Base-by-base conservation (phyloP, 1,140 invertebrate genomes). In the Asbolus verrucosus region DNA sequence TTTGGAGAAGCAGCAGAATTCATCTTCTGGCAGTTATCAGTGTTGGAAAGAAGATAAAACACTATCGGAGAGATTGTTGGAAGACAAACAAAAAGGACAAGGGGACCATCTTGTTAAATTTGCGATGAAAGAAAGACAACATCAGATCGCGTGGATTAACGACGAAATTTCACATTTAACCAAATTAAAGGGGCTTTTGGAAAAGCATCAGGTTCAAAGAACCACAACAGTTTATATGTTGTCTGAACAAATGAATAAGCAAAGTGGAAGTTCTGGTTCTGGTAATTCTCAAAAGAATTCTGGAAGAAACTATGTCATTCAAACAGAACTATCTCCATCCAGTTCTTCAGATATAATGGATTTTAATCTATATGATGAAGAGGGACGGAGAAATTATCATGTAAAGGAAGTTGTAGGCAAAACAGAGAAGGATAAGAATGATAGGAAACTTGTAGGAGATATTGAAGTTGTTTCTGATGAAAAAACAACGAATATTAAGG, bases 71-170 rank as follows among this genome's bases (percentile, higher is more conserved):
- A 72, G 74, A 68, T 16, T 74, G 5, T 62, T 75, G 8, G 75
- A 76, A 27, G 50, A 66, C 8, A 46, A 70, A 73, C 21, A 39
- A 68, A n/a, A 14, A 13, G 38, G 60, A 1, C 59, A 67, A 59
- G 71, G 73, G 6, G 77, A 78, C 41, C 65, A 71, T 70, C 46
- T 81, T 33, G 31, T 78, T 3, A 69, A 74, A 38, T 78, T 76
- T 63, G 78, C 77, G 2, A 74, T 76, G 72, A 75, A 77, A 36
- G 79, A 81, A 71, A 62, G 78, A 15, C 59, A 75, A 54, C 71
- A 77, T 31, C 78, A 81, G 65, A 14, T 81, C 1, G 41, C 61
- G 30, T 81, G 80, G 79, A 80, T 81, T 11, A 75, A 78, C 24
- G 77, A 74, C 30, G 78, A 80, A 68, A 81, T 80, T 8, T 65